Evolutionary conservation across 64 coral and sea anemone species (phyloP).

Genomic region (Actinia equina): DNA sequence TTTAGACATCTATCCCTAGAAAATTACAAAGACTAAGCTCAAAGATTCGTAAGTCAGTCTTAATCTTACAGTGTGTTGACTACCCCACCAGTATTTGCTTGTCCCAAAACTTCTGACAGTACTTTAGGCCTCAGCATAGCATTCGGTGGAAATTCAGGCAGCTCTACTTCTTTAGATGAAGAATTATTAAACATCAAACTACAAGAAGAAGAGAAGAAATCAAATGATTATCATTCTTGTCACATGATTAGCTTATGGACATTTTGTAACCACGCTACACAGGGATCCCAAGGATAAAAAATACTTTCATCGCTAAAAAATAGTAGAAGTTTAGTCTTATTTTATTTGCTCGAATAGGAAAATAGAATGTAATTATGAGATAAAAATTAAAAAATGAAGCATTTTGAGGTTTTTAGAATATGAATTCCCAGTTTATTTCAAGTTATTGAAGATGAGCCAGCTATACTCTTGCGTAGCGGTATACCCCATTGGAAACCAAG

Average conservation of each 20-base stretch:
- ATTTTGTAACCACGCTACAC: not conserved
- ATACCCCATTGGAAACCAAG: conserved; percentile 25
- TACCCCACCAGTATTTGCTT: conserved; percentile 82
- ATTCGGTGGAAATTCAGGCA: conserved; percentile 67
- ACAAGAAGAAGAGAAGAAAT: not conserved
- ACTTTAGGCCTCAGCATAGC: conserved; percentile 90
- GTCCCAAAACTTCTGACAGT: conserved; percentile 66
- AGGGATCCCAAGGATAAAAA: not conserved
- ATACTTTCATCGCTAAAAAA: too few relatives aligned
- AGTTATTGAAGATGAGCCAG: not conserved
- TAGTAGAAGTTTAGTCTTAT: too few relatives aligned
- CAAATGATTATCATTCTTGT: not conserved
- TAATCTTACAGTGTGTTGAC: conserved; percentile 69
- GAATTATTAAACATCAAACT: conserved; percentile 13
- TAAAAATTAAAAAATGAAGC: too few relatives aligned
- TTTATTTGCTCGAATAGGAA: not conserved
- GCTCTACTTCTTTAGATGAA: conserved; percentile 55
- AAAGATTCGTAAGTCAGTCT: not conserved
- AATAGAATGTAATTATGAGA: not conserved
- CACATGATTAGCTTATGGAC: conserved; percentile 17
- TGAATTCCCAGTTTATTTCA: not conserved
- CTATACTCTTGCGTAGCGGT: not conserved
- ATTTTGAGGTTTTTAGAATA: not conserved
- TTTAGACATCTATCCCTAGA: too few relatives aligned
- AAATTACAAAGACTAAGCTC: too few relatives aligned